Percentiles rank a stretch among this genome's conserved stretches.
phyloP scores from a whole-genome alignment of 2,113 vertebrate genomes.

The Addax nasomaculatus region DNA sequence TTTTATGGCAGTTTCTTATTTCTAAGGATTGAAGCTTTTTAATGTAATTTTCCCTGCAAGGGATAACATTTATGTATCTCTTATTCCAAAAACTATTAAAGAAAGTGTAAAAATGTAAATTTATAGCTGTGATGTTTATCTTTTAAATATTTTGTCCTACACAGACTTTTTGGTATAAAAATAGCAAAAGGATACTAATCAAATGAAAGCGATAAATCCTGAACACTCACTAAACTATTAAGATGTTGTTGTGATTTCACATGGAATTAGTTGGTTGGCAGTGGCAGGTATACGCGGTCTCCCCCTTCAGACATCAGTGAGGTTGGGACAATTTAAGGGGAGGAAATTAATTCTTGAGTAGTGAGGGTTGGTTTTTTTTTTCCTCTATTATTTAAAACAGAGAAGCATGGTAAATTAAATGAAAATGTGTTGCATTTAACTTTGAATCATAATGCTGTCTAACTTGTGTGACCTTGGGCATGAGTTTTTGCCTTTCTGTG shows the following conservation, averaged over 20 bases:
- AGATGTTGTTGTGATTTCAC: not conserved
- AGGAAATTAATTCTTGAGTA: not conserved
- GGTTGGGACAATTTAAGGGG: not conserved
- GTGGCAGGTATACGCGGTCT: not conserved
- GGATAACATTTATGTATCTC: not conserved
- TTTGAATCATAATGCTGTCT: not conserved
- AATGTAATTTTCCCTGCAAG: not conserved
- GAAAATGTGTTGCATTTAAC: not conserved
- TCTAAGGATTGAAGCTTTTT: not conserved
- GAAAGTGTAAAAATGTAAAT: not conserved
- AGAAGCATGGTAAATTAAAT: not conserved
- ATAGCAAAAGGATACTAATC: not conserved
- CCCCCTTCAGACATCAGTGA: not conserved
- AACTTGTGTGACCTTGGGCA: not conserved
- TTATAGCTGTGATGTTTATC: not conserved
- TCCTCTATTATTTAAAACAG: not conserved
- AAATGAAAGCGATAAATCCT: not conserved
- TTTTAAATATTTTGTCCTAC: not conserved
- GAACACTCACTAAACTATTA: not conserved
- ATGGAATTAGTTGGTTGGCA: not conserved
- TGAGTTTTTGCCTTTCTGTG: not conserved
- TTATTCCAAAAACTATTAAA: not conserved
- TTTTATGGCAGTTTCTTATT: not conserved
- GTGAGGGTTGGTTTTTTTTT: not conserved
- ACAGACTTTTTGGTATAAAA: not conserved